phyloP scores from a whole-genome alignment of 92 coral and sea anemone genomes.

The Parazoanthus darwini region DNA sequence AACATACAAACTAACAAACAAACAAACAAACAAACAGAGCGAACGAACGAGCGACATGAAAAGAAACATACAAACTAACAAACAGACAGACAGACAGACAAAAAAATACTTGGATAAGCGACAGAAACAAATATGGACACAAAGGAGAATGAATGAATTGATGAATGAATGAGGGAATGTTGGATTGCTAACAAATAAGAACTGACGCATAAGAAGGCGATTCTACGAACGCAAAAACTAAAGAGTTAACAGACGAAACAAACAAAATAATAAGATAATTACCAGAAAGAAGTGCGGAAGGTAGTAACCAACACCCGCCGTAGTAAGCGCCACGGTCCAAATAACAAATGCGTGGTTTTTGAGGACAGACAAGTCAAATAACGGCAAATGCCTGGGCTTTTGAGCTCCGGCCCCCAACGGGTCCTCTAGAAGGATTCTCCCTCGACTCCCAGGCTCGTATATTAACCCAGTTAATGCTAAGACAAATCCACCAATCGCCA shows the following conservation, averaged over 20 bases:
- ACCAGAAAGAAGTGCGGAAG: slow-evolving; percentile 95
- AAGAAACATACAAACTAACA: too few relatives aligned
- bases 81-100: too few relatives aligned
- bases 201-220: too few relatives aligned
- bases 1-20: too few relatives aligned
- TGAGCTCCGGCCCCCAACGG: slow-evolving; percentile 21
- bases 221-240: not conserved
- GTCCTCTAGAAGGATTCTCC: slow-evolving; percentile 26
- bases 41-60: too few relatives aligned
- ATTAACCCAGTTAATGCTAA: slow-evolving; percentile 78
- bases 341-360: slow-evolving; percentile 84
- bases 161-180: not conserved
- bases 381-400: slow-evolving; percentile 9
- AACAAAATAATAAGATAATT: not conserved
- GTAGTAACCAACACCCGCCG: slow-evolving; percentile 88
- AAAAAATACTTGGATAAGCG: not conserved
- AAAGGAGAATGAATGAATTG: too few relatives aligned
- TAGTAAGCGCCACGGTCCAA: slow-evolving; percentile 84
- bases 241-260: not conserved
- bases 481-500: slow-evolving; percentile 70
- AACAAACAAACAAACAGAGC: too few relatives aligned
- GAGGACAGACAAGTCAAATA: slow-evolving; percentile 70
- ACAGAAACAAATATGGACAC: not conserved
- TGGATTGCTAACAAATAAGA: too few relatives aligned
- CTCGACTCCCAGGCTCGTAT: slow-evolving; percentile 56